Evolutionary conservation across 2,113 vertebrate species (phyloP), one percentile per base, ranked within the genome.

Genomic region (Actenoides lindsayi): DNA sequence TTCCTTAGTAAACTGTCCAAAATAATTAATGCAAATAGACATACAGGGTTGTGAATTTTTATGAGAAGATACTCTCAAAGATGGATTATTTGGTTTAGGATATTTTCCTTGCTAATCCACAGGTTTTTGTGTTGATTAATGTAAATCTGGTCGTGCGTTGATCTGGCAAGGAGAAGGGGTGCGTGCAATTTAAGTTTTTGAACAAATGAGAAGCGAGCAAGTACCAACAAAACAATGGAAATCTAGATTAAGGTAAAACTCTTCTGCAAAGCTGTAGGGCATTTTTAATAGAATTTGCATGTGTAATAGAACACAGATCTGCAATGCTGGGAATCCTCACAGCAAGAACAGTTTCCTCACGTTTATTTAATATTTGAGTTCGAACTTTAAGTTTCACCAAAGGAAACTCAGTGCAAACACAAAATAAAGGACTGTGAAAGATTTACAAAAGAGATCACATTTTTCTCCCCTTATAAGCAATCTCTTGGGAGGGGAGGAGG

Each of bases 21-120:
- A 96, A 97, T 97, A 90, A 96, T 96, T 94, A 93, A 97, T 95
- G 83, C 83, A 93, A 89, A 92, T 71, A 97, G 91, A 84, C 39
- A 82, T 91, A 37, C 41, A 92, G 57, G 35, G 53, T 64, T 92
- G 76, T 87, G 83, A 96, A 94, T 94, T 93, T 92, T 96, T 42
- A 94, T 94, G 86, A 94, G 89, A 93, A 87, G 62, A 69, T 94
- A 46, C n/a, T 96, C 60, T 93, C 80, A 90, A 79, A 87, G 57
- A 87, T 85, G 6, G 91, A 87, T 91, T 94, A 89, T 89, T 95
- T 93, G 86, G 11, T 89, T 96, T 94, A 82, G 53, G 53, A 75
- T 89, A 64, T 87, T 94, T 91, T 92, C 18, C 15, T 25, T 78
- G 31, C 51, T 93, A 83, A 95, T 90, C 57, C 41, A 57, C 46